Evolutionary conservation across 2,797 vertebrate genomes (phyloP).

Genomic region (Sebastes umbrosus): DNA sequence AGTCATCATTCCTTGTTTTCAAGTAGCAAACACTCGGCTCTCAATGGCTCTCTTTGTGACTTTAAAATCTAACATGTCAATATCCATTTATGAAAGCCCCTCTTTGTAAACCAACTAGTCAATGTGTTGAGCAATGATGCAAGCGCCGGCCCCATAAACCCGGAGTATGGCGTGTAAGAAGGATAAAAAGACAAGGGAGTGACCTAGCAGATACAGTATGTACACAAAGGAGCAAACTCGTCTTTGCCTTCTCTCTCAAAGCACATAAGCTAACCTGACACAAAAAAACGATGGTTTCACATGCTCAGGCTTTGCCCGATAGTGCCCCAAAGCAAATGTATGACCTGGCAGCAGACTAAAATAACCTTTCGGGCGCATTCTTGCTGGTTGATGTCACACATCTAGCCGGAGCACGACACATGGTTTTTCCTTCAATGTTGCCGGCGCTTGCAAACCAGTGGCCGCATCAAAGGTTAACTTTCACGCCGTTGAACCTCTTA

Average conservation of each 20-base stretch:
- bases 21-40: constrained; percentile 50
- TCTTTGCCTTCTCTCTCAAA: background rate
- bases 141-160: constrained; percentile 28
- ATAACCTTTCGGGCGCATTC: constrained; percentile 57
- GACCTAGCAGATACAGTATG: background rate
- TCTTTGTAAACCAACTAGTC: constrained; percentile 60
- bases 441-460: background rate
- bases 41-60: constrained; percentile 71
- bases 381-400: constrained; percentile 54
- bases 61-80: constrained; percentile 63
- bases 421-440: constrained; percentile 11
- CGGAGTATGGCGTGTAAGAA: background rate
- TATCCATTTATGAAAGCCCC: constrained; percentile 67
- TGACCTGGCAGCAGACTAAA: constrained; percentile 44
- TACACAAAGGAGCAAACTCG: background rate
- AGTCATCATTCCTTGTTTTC: constrained; percentile 67
- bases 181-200: background rate
- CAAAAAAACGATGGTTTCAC: constrained; percentile 5
- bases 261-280: background rate
- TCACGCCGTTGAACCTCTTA: constrained; percentile 20
- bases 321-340: constrained; percentile 29
- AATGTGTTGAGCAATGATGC: constrained; percentile 11
- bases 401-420: constrained; percentile 30
- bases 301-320: constrained; percentile 17
- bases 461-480: constrained; percentile 18